Evolutionary conservation across 2,888 invertebrate genomes (phyloP).

Genomic region (Hyalella azteca): DNA sequence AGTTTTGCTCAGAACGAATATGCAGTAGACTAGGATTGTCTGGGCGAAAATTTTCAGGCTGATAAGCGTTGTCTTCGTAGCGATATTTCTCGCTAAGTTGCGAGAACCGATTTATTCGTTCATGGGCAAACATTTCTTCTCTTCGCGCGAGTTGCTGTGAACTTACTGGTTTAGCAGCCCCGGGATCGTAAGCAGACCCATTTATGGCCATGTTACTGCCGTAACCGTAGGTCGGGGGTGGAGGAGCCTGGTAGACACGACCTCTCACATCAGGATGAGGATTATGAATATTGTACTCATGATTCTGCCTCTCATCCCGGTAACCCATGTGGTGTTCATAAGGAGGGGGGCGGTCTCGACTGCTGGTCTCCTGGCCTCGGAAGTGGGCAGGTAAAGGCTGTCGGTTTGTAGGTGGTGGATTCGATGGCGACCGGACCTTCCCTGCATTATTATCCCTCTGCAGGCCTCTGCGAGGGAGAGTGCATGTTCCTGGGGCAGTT

Average conservation of each 20-base stretch:
- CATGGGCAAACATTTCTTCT: background rate
- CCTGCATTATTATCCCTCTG: conserved; percentile 33
- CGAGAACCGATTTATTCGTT: background rate
- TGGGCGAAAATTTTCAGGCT: background rate
- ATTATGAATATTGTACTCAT: background rate
- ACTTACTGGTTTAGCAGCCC: background rate
- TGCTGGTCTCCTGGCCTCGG: background rate
- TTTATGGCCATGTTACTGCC: background rate
- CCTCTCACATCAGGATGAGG: background rate
- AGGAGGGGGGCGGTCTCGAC: background rate
- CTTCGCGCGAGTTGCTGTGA: background rate
- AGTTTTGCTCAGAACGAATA: background rate
- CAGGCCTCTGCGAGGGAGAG: conserved; percentile 50
- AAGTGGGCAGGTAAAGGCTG: conserved; percentile 54
- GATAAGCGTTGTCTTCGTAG: background rate
- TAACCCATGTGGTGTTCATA: background rate
- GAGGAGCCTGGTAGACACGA: background rate
- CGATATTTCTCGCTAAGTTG: background rate
- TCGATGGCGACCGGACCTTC: conserved; percentile 52
- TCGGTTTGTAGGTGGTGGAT: conserved; percentile 49
- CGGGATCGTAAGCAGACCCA: background rate
- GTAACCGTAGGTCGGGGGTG: background rate
- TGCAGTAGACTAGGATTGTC: background rate
- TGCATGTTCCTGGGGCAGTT: conserved; percentile 54
- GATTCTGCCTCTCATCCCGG: background rate